A percentile compares a stretch with the other conserved stretches of the same genome.
Conservation (phyloP, 2,113 vertebrate species). For the Callorhinus ursinus region DNA sequence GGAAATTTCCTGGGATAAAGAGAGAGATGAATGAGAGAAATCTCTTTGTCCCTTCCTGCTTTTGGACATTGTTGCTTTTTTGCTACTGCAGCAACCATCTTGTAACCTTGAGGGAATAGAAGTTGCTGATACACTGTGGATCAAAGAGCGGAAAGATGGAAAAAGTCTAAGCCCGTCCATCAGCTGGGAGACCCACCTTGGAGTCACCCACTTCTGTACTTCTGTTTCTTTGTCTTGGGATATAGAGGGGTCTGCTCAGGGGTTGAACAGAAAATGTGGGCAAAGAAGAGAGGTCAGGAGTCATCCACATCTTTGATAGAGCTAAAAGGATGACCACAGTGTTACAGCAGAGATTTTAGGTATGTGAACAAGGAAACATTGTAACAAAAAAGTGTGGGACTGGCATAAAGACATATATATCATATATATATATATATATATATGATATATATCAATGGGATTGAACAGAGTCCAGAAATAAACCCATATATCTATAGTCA, state of each 20-base stretch:
- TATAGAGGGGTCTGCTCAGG: background rate
- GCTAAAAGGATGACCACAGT: background rate
- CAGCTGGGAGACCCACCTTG: background rate
- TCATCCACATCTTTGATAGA: background rate
- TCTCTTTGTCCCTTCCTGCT: background rate
- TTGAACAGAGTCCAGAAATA: background rate
- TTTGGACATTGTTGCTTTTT: background rate
- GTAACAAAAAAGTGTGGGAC: background rate
- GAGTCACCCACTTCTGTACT: background rate
- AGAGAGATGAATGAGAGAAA: background rate
- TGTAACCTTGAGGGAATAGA: background rate
- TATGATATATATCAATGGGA: background rate
- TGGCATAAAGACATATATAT: background rate
- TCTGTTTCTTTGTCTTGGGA: background rate
- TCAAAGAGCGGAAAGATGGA: background rate
- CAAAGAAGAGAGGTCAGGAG: background rate
- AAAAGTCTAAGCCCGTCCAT: background rate
- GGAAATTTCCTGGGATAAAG: background rate
- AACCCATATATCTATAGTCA: background rate
- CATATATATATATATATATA: background rate
- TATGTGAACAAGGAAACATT: background rate
- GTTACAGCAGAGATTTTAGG: background rate
- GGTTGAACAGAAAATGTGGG: background rate
- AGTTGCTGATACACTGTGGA: background rate
- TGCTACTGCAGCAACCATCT: background rate